A percentile compares a stretch with the other conserved stretches of the same genome.
phyloP scores from a whole-genome alignment of 2,888 invertebrate species.

The Gandaritis pyraliata region DNA sequence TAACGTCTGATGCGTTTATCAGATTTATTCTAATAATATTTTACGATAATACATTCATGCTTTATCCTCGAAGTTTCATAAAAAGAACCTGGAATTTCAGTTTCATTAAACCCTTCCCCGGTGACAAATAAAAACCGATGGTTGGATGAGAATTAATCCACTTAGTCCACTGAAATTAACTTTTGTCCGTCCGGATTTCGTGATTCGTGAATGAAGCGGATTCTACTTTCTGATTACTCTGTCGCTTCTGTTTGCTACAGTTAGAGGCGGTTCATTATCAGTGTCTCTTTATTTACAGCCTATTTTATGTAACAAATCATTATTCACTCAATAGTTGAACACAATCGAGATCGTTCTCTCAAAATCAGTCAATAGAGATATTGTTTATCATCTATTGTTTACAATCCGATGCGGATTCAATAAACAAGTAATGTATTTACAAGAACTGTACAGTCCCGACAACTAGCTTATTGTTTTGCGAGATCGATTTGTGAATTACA shows the following conservation, averaged over 20 bases:
- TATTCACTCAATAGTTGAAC: constrained; percentile 35
- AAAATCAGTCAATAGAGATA: constrained; percentile 55
- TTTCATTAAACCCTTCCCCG: constrained; percentile 34
- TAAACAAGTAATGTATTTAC: constrained; percentile 62
- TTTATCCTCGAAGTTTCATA: constrained; percentile 12
- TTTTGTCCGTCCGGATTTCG: constrained; percentile 28
- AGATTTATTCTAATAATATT: constrained; percentile 6
- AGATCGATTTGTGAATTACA: constrained; percentile 46
- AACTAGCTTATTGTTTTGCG: constrained; percentile 53
- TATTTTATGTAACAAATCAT: constrained; percentile 44
- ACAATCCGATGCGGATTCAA: constrained; percentile 50
- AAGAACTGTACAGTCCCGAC: constrained; percentile 49
- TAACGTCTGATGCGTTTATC: constrained; percentile 22
- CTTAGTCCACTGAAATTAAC: constrained; percentile 46
- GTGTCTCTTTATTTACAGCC: constrained; percentile 20
- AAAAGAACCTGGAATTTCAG: constrained; percentile 14
- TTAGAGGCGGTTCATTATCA: constrained; percentile 11
- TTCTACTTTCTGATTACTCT: constrained; percentile 29
- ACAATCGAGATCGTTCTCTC: constrained; percentile 51
- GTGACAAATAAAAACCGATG: constrained; percentile 45
- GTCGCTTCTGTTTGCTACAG: constrained; percentile 30
- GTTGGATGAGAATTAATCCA: constrained; percentile 47
- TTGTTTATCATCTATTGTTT: constrained; percentile 61
- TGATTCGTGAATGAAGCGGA: constrained; percentile 36
- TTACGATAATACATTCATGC: constrained; percentile 16